Evolutionary conservation across 2,888 invertebrate genomes (phyloP).

Genomic region (Patella caerulea): DNA sequence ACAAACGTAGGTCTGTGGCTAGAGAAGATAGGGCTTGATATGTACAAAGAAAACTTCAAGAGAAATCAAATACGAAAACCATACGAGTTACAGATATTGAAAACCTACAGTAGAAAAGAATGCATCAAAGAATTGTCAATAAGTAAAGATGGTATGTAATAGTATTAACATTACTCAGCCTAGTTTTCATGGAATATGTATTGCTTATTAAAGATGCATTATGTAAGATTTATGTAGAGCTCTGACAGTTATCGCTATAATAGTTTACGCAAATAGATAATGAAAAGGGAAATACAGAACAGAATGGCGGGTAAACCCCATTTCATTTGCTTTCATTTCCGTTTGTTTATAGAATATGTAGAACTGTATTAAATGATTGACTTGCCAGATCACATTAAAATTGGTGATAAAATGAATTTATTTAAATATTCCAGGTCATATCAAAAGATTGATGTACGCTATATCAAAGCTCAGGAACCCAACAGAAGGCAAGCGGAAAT

Average conservation of each 20-base stretch:
- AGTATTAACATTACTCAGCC: too few species aligned
- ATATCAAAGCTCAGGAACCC: conserved; percentile 60
- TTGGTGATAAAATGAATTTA: background rate
- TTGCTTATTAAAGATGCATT: too few species aligned
- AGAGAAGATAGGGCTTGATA: conserved; percentile 52
- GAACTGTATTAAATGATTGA: too few species aligned
- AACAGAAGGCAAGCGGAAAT: conserved; percentile 49
- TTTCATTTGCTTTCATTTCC: too few species aligned
- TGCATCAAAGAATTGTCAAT: conserved; percentile 59
- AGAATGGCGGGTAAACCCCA: too few species aligned
- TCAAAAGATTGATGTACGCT: conserved; percentile 56
- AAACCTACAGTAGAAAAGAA: conserved; percentile 52
- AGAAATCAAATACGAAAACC: conserved; percentile 49
- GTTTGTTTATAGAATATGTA: too few species aligned
- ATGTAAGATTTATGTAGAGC: too few species aligned
- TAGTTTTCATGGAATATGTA: too few species aligned
- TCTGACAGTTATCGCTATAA: too few species aligned
- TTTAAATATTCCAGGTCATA: conserved; percentile 52
- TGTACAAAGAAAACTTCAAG: conserved; percentile 54
- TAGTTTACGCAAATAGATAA: too few species aligned
- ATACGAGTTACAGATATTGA: conserved; percentile 60
- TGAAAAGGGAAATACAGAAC: too few species aligned
- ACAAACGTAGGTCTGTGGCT: conserved; percentile 56
- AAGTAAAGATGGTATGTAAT: conserved; percentile 50
- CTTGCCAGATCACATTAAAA: too few species aligned